Percentiles rank a stretch among this genome's conserved stretches.
These are phyloP conservation scores for Drosophila serrata DNA, from an alignment of 1,140 invertebrate genomes.

Conservation along the genomic window DNA sequence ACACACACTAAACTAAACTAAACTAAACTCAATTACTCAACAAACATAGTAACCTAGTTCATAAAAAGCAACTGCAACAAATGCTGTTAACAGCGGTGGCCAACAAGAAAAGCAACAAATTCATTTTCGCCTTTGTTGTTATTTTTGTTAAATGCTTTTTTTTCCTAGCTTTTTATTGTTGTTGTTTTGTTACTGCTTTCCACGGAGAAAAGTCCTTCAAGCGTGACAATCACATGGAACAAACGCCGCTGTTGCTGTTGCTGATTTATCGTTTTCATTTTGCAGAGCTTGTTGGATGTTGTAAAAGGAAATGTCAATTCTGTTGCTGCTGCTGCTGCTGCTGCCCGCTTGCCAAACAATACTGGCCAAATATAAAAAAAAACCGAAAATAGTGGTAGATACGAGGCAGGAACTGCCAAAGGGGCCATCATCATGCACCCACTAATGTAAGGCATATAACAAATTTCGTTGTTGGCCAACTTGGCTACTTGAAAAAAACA, in stretches of 20 bases:
- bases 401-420: not conserved
- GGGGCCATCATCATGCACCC: conserved; percentile 31
- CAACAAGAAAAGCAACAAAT: conserved; percentile 81
- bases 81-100: conserved; percentile 76
- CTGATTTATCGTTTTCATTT: conserved; percentile 84
- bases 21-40: conserved; percentile 83
- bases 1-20: too few relatives aligned
- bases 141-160: conserved; percentile 52
- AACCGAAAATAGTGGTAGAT: conserved; percentile 15
- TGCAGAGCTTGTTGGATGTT: conserved; percentile 79
- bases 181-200: conserved; percentile 58
- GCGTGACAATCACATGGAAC: conserved; percentile 81
- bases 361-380: conserved; percentile 30
- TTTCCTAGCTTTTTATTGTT: conserved; percentile 59
- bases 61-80: conserved; percentile 68
- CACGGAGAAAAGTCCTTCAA: conserved; percentile 77
- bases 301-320: conserved; percentile 84
- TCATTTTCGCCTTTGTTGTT: conserved; percentile 78
- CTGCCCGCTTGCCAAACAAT: conserved; percentile 76
- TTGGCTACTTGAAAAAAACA: conserved; percentile 30
- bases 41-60: conserved; percentile 83
- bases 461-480: conserved; percentile 56
- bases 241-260: conserved; percentile 56
- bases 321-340: conserved; percentile 34
- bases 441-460: conserved; percentile 76